A percentile compares a stretch with the other conserved stretches of the same genome.
phyloP scores from a whole-genome alignment of 2,888 invertebrate genomes.

The Caenorhabditis sulstoni region DNA sequence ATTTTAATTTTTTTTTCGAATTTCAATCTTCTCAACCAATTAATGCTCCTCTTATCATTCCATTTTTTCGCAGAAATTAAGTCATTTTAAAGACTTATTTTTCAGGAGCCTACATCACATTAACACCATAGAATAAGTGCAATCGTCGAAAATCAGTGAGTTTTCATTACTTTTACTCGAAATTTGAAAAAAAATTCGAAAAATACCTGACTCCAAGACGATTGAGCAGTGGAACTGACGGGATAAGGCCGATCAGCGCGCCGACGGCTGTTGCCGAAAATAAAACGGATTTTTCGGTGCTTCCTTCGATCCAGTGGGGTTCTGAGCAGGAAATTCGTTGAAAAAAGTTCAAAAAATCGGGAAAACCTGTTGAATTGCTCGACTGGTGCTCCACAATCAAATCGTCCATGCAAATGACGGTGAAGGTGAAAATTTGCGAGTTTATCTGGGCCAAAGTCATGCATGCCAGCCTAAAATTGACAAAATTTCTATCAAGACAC shows the following conservation, averaged over 20 bases:
- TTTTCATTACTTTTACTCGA: too few species aligned
- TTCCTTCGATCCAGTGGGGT: conserved; percentile 57
- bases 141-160: not conserved
- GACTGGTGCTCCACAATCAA: conserved; percentile 24
- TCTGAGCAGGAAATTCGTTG: conserved; percentile 8
- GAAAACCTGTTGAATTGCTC: conserved; percentile 29
- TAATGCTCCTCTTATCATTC: too few species aligned
- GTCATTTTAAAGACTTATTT: too few species aligned
- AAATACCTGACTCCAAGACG: conserved; percentile 41
- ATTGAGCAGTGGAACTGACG: conserved; percentile 43
- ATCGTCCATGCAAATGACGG: conserved; percentile 59
- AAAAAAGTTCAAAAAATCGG: not conserved
- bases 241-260: conserved; percentile 43
- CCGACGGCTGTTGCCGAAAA: conserved; percentile 56
- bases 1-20: not conserved
- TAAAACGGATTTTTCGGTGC: conserved; percentile 39
- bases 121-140: too few species aligned
- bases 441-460: conserved; percentile 45
- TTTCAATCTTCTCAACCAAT: too few species aligned
- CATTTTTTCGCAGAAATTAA: too few species aligned
- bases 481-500: too few species aligned
- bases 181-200: too few species aligned
- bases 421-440: conserved; percentile 57
- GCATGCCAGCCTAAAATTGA: conserved; percentile 39
- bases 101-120: too few species aligned